phyloP scores from a whole-genome alignment of 2,797 vertebrate species.

The Enteromius treurensis region DNA sequence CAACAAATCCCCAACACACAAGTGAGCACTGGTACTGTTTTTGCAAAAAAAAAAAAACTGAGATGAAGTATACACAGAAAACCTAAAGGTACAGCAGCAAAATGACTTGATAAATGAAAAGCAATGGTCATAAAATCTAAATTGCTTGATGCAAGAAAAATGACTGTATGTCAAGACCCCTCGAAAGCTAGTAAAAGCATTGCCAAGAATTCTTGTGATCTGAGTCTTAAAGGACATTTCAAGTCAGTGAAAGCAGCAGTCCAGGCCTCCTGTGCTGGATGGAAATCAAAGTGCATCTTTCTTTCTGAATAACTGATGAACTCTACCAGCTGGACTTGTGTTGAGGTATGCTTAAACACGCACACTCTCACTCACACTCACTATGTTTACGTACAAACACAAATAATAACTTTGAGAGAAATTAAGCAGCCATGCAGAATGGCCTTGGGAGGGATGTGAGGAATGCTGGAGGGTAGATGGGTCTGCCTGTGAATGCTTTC shows the following conservation, averaged over 20 bases:
- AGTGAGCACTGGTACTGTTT: neutral
- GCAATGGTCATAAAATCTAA: neutral
- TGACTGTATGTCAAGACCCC: neutral
- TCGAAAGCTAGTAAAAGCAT: neutral
- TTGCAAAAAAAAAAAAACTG: neutral
- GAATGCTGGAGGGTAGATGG: constrained; percentile 34
- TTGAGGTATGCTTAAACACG: constrained; percentile 3
- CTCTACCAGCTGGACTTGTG: constrained; percentile 45
- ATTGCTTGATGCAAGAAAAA: neutral
- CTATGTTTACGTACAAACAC: constrained; percentile 37
- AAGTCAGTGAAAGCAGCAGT: constrained; percentile 38
- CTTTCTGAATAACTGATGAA: constrained; percentile 40
- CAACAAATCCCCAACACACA: neutral
- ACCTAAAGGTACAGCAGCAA: neutral
- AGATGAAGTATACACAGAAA: neutral
- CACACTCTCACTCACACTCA: constrained; percentile 28
- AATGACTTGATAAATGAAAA: neutral
- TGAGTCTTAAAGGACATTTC: constrained; percentile 11
- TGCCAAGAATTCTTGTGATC: constrained; percentile 11
- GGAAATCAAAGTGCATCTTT: constrained; percentile 51
- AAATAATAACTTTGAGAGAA: constrained; percentile 45
- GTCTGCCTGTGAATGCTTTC: constrained; percentile 29
- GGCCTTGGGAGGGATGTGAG: constrained; percentile 30
- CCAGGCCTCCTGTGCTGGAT: constrained; percentile 43
- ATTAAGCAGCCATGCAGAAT: constrained; percentile 38